These are phyloP conservation scores for Coptodon bakossiorum DNA, from an alignment of 2,113 vertebrate species.

Conservation along the genomic window DNA sequence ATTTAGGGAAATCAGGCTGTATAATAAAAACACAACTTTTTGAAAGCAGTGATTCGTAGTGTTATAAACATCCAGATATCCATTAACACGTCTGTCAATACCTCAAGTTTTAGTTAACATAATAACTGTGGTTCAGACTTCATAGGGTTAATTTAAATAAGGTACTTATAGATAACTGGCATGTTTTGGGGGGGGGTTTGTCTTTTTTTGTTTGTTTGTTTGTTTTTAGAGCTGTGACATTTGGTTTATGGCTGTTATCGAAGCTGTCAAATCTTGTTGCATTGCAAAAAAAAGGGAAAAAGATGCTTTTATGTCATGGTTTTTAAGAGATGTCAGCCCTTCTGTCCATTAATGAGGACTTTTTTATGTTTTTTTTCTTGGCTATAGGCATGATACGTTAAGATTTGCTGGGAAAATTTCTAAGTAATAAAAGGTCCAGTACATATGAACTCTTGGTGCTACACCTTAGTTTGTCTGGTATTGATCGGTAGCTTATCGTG, in stretches of 20 bases:
- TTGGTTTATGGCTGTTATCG: background rate
- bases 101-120: background rate
- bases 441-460: background rate
- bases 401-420: background rate
- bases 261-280: background rate
- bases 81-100: background rate
- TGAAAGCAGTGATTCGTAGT: background rate
- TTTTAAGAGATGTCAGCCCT: background rate
- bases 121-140: background rate
- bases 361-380: background rate
- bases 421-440: background rate
- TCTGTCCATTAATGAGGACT: background rate
- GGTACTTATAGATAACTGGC: background rate
- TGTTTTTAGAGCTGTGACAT: background rate
- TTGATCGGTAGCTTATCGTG: background rate
- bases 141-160: background rate
- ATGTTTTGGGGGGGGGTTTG: background rate
- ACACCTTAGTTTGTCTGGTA: background rate
- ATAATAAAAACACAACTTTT: background rate
- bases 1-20: background rate
- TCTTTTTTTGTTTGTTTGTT: background rate
- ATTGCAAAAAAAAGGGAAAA: background rate
- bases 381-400: background rate
- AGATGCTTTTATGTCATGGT: background rate
- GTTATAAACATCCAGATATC: background rate